Evolutionary conservation across 2,113 vertebrate genomes (phyloP), one percentile per base, ranked within the genome.

Genomic region (Rattus rattus): DNA sequence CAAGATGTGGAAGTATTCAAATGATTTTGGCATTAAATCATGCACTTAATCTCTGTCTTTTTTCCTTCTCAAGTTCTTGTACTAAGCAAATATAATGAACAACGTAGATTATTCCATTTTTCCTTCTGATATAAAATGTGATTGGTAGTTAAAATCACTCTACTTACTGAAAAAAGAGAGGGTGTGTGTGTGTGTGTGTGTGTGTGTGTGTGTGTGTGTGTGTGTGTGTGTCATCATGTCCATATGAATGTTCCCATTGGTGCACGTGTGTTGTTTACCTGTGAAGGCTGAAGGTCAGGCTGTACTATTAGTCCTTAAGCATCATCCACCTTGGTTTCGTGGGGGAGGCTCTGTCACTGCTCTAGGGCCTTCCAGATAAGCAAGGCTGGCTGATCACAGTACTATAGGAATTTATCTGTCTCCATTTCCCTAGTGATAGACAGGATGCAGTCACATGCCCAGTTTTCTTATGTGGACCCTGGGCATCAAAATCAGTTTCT

Each of bases 11-110:
- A 88, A 92, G n/a, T 12, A 43, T n/a, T 80, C 79, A 93, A 11
- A 79, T 72, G 39, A 89, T 67, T 3, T 69, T 79, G 33, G 43
- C 39, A 22, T n/a, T 73, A 43, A 72, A 70, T 43, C n/a, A 77
- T 39, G 36, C 17, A 59, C 39, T 87, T n/a, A 30, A 30, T 92
- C 11, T 80, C 9, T 43, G 30, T 59, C 43, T 47, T 73, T 86
- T 81, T 61, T 92, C 1, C 30, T 52, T 2, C 84, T 6, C 36
- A 22, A 79, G 43, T 52, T 91, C 87, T 92, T 88, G 36, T 96
- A 70, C 91, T 87, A 86, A 94, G 92, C 24, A 88, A 80, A 96
- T 86, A 39, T 11, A n/a, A 28, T 81, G 52, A 70, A 88, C 39
- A 61, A 49, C 13, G 22, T 56, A 73, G 49, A 72, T 39, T 77